Conservation (phyloP, 2,888 invertebrate species). For the Trichopria drosophilae region DNA sequence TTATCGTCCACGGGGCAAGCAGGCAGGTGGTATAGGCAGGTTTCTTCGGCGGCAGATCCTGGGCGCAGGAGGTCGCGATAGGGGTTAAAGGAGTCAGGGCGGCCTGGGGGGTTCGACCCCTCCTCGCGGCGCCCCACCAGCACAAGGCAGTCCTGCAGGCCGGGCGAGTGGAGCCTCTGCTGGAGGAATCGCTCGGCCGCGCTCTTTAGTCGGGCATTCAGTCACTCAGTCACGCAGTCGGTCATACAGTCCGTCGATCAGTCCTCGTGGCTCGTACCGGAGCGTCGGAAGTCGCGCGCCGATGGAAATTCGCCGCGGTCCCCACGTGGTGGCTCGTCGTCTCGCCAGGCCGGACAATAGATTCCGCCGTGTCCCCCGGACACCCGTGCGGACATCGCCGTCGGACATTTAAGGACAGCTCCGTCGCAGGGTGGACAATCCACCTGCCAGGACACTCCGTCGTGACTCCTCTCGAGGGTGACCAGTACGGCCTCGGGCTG, state of each 20-base stretch:
- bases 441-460: no score
- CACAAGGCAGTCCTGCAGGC: conserved; percentile 44
- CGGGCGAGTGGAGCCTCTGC: conserved; percentile 39
- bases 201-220: conserved; percentile 44
- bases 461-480: no score
- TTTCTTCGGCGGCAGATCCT: no score
- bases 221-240: conserved; percentile 44
- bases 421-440: no score
- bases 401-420: no score
- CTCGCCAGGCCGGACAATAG: not conserved
- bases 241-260: conserved; percentile 36
- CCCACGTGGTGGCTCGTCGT: no score
- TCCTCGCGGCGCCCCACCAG: no score
- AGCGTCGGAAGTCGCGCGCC: conserved; percentile 1
- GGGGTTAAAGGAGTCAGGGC: conserved; percentile 31
- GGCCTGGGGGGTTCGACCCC: no score
- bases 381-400: not conserved
- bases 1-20: no score
- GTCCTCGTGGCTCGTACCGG: conserved; percentile 34
- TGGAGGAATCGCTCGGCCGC: conserved; percentile 46
- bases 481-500: no score
- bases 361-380: not conserved
- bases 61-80: not conserved
- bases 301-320: no score
- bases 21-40: no score